Evolutionary conservation across 2,797 vertebrate genomes (phyloP).

Genomic region (Intellagama lesueurii): DNA sequence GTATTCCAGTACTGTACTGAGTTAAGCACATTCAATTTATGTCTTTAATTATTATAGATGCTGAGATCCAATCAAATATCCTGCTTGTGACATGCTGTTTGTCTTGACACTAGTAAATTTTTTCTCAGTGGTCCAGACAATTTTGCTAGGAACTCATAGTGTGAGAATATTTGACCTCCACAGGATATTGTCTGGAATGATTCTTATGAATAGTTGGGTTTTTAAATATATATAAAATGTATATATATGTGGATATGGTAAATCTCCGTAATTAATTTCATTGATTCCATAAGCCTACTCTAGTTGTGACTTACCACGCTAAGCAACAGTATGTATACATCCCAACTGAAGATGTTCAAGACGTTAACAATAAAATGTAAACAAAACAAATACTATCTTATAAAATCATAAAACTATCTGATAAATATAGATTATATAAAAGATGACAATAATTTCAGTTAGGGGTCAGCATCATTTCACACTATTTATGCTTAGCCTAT

Average conservation of each 20-base stretch:
- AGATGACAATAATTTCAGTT: not conserved
- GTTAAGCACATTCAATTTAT: not conserved
- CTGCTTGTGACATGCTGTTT: not conserved
- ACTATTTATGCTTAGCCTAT: not conserved
- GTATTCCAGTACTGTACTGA: not conserved
- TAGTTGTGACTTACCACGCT: no score
- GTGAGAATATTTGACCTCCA: constrained; percentile 18
- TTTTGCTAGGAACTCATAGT: not conserved
- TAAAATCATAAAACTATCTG: not conserved
- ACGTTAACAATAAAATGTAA: no score
- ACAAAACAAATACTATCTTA: no score
- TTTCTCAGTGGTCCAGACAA: not conserved
- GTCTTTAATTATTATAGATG: not conserved
- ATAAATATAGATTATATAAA: not conserved
- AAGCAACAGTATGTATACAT: no score
- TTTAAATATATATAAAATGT: no score
- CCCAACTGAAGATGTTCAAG: no score
- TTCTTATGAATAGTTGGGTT: not conserved
- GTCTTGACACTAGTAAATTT: not conserved
- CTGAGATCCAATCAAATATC: constrained; percentile 4
- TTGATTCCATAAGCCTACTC: no score
- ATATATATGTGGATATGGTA: no score
- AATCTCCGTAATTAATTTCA: no score
- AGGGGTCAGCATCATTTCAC: not conserved
- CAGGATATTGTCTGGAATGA: not conserved